Evolutionary conservation across 2,797 vertebrate species (phyloP).

Genomic region (Pantherophis vulpinus): DNA sequence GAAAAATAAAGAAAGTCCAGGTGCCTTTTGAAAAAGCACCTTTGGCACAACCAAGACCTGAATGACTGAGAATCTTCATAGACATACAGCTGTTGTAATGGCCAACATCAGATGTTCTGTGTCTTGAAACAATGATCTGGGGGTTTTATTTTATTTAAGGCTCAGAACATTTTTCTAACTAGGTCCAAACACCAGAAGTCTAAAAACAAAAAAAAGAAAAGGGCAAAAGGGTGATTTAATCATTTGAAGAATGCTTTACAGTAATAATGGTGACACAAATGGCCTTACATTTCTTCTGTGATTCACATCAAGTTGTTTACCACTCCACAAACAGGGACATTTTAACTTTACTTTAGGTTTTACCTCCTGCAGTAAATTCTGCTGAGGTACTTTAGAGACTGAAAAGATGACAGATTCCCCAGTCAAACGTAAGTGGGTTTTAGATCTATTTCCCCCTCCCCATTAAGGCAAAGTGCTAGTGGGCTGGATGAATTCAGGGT

Average conservation of each 20-base stretch:
- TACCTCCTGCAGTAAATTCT: not conserved
- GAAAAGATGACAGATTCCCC: constrained; percentile 23
- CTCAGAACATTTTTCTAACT: not conserved
- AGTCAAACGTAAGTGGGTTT: constrained; percentile 4
- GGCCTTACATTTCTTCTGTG: not conserved
- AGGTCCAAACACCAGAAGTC: not conserved
- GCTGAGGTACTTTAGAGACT: constrained; percentile 7
- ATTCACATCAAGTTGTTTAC: constrained; percentile 1
- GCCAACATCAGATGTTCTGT: not conserved
- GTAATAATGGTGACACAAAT: not conserved
- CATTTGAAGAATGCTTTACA: not conserved
- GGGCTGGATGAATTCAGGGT: not conserved
- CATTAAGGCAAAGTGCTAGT: not conserved
- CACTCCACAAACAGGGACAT: not conserved
- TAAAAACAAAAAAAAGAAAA: not conserved
- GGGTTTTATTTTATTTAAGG: not conserved
- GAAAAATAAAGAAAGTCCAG: not conserved
- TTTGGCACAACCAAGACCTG: not conserved
- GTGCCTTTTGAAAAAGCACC: not conserved
- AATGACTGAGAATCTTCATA: not conserved
- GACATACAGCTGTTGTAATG: not conserved
- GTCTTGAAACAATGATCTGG: not conserved
- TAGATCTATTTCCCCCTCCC: not conserved
- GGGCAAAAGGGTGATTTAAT: not conserved
- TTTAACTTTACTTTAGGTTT: not conserved